phyloP scores from a whole-genome alignment of 2,888 invertebrate genomes.

The Clivina fossor region DNA sequence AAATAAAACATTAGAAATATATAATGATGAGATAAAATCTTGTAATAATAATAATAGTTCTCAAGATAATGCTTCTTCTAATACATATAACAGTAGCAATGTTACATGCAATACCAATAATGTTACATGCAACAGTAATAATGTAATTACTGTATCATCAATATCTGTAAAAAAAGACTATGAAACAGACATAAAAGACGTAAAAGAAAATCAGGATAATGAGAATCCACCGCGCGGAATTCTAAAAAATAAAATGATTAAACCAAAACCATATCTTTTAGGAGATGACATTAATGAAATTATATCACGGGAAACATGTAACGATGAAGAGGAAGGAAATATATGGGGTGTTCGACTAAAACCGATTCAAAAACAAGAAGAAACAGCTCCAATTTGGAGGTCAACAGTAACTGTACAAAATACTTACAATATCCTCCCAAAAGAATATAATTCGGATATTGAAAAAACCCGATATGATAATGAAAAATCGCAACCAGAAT shows the following conservation, averaged over 20 bases:
- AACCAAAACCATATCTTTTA: conserved; percentile 73
- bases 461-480: conserved; percentile 9
- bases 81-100: no score
- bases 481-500: conserved; percentile 45
- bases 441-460: conserved; percentile 23
- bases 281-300: conserved; percentile 62
- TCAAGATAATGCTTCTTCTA: no score
- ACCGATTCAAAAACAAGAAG: conserved; percentile 49
- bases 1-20: no score
- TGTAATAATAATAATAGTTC: no score
- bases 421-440: conserved; percentile 44
- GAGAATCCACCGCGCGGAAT: conserved; percentile 66
- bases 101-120: no score
- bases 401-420: conserved; percentile 53
- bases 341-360: conserved; percentile 59
- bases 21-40: no score
- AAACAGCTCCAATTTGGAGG: conserved; percentile 49
- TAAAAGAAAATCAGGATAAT: conserved; percentile 40
- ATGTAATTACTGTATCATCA: conserved; percentile 28
- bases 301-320: conserved; percentile 42
- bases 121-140: no score
- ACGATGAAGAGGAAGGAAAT: conserved; percentile 29
- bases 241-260: conserved; percentile 72
- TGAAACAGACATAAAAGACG: conserved; percentile 30
- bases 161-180: conserved; percentile 46